Evolutionary conservation across 2,113 vertebrate species (phyloP).

Genomic region (Empidonax alnorum): DNA sequence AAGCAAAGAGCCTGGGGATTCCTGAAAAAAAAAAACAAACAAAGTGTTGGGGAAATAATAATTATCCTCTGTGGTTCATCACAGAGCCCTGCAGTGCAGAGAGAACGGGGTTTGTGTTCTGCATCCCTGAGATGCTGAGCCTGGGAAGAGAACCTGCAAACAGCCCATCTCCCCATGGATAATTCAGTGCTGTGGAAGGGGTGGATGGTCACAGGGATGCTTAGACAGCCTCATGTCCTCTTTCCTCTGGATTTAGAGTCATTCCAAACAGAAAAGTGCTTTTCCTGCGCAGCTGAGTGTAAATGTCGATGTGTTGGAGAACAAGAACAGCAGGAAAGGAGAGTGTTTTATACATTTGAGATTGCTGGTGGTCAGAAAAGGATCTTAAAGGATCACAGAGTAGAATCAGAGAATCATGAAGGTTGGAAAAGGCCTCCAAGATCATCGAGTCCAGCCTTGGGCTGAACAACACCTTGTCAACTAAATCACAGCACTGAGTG

Average conservation of each 20-base stretch:
- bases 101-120: neutral
- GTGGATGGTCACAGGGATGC: neutral
- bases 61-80: neutral
- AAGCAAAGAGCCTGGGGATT: neutral
- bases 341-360: neutral
- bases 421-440: neutral
- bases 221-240: neutral
- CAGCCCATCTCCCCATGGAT: neutral
- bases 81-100: neutral
- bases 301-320: accelerated
- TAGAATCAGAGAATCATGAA: neutral
- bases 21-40: neutral
- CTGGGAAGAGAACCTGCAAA: neutral
- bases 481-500: neutral
- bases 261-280: neutral
- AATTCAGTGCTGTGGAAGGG: neutral
- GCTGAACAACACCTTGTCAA: neutral
- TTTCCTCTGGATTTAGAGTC: neutral
- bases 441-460: neutral
- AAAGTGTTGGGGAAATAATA: neutral
- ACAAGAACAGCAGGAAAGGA: neutral
- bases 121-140: neutral
- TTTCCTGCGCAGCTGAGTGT: neutral
- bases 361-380: neutral
- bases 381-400: neutral